Percentiles rank a stretch among this genome's conserved stretches.
These are phyloP conservation scores for Actinopyga echinites DNA, from an alignment of 53 echinoderm and acorn worm species.

Conservation along the genomic window DNA sequence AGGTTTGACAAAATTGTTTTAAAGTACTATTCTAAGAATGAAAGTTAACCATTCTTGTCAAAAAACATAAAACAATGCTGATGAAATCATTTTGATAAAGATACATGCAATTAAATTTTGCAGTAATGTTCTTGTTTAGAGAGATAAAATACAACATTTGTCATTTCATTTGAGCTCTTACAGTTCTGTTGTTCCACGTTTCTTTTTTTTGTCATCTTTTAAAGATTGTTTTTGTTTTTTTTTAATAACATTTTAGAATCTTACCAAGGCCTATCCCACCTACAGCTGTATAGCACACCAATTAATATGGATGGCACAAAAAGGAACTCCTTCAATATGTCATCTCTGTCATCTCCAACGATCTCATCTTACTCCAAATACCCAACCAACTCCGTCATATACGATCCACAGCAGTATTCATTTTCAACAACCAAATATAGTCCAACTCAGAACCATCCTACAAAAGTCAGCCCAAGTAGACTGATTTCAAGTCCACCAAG, in stretches of 20 bases:
- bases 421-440: neutral
- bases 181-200: too few relatives aligned
- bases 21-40: too few relatives aligned
- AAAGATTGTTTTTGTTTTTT: neutral
- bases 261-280: neutral
- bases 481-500: neutral
- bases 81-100: too few relatives aligned
- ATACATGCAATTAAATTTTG: too few relatives aligned
- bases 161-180: too few relatives aligned
- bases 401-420: neutral
- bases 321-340: slow-evolving; percentile 4
- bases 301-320: neutral
- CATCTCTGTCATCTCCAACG: slow-evolving; percentile 13
- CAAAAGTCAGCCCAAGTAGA: neutral
- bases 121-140: too few relatives aligned
- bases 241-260: neutral
- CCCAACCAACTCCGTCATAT: neutral
- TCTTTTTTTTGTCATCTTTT: neutral
- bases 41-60: too few relatives aligned
- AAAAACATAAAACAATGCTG: too few relatives aligned
- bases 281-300: neutral
- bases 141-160: too few relatives aligned
- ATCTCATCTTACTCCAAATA: slow-evolving; percentile 18
- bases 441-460: neutral
- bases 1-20: too few relatives aligned